phyloP scores from a whole-genome alignment of 2,113 vertebrate species.

The Uropsilus gracilis region DNA sequence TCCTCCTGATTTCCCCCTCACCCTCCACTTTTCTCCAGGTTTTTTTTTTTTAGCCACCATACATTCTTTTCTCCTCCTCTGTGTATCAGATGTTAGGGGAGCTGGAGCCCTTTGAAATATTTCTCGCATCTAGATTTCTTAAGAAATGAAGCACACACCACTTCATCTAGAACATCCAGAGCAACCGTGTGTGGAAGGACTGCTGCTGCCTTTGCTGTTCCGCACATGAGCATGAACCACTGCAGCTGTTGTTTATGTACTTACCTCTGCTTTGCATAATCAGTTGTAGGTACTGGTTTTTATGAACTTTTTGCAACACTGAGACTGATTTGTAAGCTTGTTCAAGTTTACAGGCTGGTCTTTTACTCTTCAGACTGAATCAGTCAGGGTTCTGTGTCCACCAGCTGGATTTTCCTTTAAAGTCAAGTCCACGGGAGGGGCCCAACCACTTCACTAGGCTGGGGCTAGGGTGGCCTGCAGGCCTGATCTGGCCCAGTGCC shows the following conservation, averaged over 20 bases:
- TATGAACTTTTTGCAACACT: not conserved
- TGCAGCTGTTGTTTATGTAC: not conserved
- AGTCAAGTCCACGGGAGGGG: not conserved
- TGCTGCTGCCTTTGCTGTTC: not conserved
- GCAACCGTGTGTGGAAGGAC: fast-evolving
- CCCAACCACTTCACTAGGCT: not conserved
- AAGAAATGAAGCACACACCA: not conserved
- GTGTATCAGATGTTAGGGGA: not conserved
- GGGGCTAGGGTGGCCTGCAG: fast-evolving
- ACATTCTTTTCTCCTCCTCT: not conserved
- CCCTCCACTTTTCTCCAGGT: not conserved
- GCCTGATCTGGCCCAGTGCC: not conserved
- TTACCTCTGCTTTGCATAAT: not conserved
- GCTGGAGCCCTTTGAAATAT: not conserved
- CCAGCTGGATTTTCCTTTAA: not conserved
- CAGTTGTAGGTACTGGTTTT: not conserved
- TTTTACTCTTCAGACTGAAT: not conserved
- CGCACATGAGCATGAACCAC: not conserved
- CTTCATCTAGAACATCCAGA: not conserved
- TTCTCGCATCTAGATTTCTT: not conserved
- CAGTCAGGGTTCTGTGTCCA: not conserved
- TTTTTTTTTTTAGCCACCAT: not conserved
- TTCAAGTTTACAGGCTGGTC: not conserved
- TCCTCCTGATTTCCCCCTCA: not conserved
- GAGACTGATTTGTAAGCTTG: not conserved